Conservation (phyloP, 1,140 invertebrate genomes). For the Megathymus violae region DNA sequence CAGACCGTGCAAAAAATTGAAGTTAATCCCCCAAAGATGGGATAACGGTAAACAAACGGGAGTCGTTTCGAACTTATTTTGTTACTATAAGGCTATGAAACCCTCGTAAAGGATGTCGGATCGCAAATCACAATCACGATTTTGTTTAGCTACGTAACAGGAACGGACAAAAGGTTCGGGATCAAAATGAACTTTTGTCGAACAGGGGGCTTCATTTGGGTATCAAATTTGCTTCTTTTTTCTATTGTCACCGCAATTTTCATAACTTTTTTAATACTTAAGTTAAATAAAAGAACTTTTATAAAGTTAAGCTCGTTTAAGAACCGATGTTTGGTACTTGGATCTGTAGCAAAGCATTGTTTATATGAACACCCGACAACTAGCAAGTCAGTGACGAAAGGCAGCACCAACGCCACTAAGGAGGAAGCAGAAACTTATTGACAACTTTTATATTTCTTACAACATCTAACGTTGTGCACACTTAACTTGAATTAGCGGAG, state of each 20-base stretch:
- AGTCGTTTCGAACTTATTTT: conserved; percentile 10
- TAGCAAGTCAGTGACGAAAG: no score
- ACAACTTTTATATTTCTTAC: no score
- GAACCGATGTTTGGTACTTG: no score
- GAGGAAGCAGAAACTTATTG: no score
- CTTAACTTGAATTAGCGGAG: no score
- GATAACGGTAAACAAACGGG: conserved; percentile 16
- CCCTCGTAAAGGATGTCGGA: conserved; percentile 28
- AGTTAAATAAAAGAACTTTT: background rate
- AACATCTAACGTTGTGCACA: no score
- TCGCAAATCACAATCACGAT: conserved; percentile 22
- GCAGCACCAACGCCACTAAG: no score
- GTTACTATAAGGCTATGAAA: conserved; percentile 24
- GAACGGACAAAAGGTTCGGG: conserved; percentile 19
- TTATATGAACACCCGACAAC: no score
- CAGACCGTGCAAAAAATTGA: conserved; percentile 28
- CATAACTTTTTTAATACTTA: background rate
- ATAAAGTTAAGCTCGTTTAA: background rate
- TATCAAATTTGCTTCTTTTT: conserved; percentile 14
- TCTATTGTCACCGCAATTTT: conserved; percentile 2
- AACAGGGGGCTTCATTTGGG: conserved; percentile 9
- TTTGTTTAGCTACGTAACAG: conserved; percentile 20
- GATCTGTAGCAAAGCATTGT: no score
- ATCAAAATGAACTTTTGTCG: conserved; percentile 20
- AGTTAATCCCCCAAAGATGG: conserved; percentile 29